phyloP scores from a whole-genome alignment of 2,797 vertebrate genomes.

The Liasis olivaceus region DNA sequence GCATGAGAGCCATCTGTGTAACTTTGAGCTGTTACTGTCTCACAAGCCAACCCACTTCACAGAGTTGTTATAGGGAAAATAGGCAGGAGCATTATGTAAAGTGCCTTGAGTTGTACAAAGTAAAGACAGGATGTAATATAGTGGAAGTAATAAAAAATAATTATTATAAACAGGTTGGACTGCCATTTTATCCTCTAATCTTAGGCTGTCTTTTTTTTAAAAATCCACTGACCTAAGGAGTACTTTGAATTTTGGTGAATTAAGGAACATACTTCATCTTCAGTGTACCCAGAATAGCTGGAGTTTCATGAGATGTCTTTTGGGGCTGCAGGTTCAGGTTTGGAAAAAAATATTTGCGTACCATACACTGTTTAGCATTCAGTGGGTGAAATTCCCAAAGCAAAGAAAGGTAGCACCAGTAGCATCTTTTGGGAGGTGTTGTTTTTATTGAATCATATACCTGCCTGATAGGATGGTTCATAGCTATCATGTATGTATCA shows the following conservation, averaged over 20 bases:
- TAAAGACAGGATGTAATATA: no score
- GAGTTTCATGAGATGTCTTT: neutral
- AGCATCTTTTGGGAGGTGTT: neutral
- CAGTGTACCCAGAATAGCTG: neutral
- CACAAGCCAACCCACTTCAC: no score
- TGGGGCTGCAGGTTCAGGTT: neutral
- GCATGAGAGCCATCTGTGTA: no score
- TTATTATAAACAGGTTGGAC: no score
- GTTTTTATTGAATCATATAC: neutral
- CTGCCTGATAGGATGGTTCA: neutral
- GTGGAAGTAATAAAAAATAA: no score
- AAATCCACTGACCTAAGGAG: neutral
- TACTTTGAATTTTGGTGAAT: neutral
- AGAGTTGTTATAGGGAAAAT: no score
- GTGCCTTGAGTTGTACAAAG: no score
- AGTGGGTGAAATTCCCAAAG: neutral
- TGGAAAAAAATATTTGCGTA: neutral
- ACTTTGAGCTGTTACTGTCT: no score
- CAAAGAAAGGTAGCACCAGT: neutral
- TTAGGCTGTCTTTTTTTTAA: no score
- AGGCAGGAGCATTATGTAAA: no score
- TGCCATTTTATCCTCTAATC: no score
- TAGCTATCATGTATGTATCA: neutral
- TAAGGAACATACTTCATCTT: neutral
- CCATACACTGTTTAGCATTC: neutral